These are phyloP conservation scores for Ctenicera cuprea DNA, from an alignment of 2,888 invertebrate species.

Conservation along the genomic window DNA sequence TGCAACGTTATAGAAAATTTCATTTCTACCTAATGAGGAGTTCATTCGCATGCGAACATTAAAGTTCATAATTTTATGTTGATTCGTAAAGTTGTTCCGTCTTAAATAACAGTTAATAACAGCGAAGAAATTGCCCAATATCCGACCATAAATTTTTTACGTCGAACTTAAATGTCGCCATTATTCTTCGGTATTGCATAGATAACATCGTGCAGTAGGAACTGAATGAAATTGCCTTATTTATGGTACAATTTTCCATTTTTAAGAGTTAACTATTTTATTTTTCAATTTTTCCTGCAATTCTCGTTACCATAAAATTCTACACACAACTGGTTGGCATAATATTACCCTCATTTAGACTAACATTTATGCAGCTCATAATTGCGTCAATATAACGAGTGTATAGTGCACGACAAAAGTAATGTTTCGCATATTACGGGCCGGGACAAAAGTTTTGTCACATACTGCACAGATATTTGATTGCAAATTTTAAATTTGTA, in stretches of 20 bases:
- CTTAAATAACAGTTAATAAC: conserved; percentile 15
- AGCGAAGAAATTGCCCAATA: conserved; percentile 9
- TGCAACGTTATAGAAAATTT: neutral
- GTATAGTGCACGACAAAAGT: no score
- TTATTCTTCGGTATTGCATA: conserved; percentile 13
- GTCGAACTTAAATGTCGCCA: neutral
- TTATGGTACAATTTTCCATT: neutral
- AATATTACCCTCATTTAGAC: no score
- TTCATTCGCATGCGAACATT: conserved; percentile 1
- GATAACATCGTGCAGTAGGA: neutral
- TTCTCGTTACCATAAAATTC: no score
- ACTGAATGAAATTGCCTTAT: neutral
- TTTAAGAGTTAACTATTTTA: neutral
- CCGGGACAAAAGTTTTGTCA: no score
- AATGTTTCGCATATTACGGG: no score
- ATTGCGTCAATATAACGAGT: no score
- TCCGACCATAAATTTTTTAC: conserved; percentile 13
- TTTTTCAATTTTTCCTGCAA: neutral
- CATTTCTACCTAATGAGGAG: neutral
- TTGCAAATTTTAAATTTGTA: neutral
- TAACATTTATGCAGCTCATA: no score
- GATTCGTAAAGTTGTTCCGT: neutral
- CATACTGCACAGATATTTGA: neutral
- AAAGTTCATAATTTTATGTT: conserved; percentile 6
- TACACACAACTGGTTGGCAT: no score